Conservation (phyloP, 2,888 invertebrate genomes). For the Autographa pulchrina region DNA sequence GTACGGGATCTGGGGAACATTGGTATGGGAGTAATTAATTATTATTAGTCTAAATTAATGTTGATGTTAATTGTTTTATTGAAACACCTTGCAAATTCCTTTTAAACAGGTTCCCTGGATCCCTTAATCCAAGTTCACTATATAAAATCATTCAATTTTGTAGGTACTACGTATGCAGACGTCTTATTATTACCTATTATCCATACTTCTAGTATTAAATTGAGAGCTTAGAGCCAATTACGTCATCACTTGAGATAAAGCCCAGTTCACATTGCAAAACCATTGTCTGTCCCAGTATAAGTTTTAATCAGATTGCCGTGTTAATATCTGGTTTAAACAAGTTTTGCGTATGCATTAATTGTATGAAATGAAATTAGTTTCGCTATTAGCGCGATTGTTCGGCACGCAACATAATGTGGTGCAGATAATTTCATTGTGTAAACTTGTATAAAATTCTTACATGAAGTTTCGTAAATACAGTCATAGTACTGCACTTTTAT, state of each 20-base stretch:
- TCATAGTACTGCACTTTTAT: not conserved
- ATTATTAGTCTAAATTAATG: not conserved
- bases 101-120: too few relatives aligned
- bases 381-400: constrained; percentile 4
- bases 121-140: too few relatives aligned
- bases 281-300: not conserved
- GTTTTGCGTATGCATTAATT: constrained; percentile 3
- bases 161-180: too few relatives aligned
- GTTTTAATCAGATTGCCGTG: constrained; percentile 6
- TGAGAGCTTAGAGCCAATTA: constrained; percentile 54
- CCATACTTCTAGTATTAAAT: not conserved
- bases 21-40: not conserved
- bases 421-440: constrained; percentile 8
- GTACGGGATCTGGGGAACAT: too few relatives aligned
- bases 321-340: constrained; percentile 3
- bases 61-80: not conserved
- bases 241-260: constrained; percentile 44
- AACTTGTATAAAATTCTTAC: constrained; percentile 1
- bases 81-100: too few relatives aligned
- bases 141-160: too few relatives aligned
- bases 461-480: not conserved
- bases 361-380: constrained; percentile 6
- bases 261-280: not conserved
- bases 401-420: constrained; percentile 5
- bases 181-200: too few relatives aligned